Percentiles rank a stretch among this genome's conserved stretches.
Conservation (phyloP, 1,140 invertebrate species). For the Hermetia illucens region DNA sequence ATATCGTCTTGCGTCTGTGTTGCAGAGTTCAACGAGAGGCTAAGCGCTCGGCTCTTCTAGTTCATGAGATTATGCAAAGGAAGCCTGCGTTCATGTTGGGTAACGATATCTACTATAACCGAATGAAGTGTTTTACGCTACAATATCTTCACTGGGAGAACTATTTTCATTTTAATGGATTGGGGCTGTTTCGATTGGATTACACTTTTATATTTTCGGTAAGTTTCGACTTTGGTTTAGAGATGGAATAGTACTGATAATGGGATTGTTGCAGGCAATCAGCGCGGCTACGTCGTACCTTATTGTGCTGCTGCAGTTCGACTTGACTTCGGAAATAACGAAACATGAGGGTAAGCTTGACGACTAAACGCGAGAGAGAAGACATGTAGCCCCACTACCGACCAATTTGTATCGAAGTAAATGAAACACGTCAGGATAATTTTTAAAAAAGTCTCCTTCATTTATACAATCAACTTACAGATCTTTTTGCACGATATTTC, state of each 20-base stretch:
- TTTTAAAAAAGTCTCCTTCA: too few relatives aligned
- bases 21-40: slow-evolving; percentile 25
- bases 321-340: slow-evolving; percentile 23
- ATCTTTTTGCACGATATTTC: too few relatives aligned
- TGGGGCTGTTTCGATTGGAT: slow-evolving; percentile 25
- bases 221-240: slow-evolving; percentile 7
- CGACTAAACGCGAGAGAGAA: too few relatives aligned
- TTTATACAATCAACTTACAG: too few relatives aligned
- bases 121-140: slow-evolving; percentile 29
- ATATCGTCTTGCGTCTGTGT: slow-evolving; percentile 23
- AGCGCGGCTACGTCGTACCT: slow-evolving; percentile 29
- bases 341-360: slow-evolving; percentile 23
- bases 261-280: slow-evolving; percentile 19
- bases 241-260: slow-evolving; percentile 1
- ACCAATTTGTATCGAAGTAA: too few relatives aligned
- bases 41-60: slow-evolving; percentile 27
- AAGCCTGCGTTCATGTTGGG: slow-evolving; percentile 28
- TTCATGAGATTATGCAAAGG: slow-evolving; percentile 31
- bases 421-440: too few relatives aligned
- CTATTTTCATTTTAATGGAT: slow-evolving; percentile 28
- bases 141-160: slow-evolving; percentile 29
- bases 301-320: slow-evolving; percentile 29
- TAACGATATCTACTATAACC: slow-evolving; percentile 28
- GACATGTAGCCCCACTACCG: too few relatives aligned
- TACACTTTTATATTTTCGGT: slow-evolving; percentile 31